Percentiles rank a stretch among this genome's conserved stretches.
These are phyloP conservation scores for Picus viridis DNA, from an alignment of 2,797 vertebrate genomes.

Conservation along the genomic window DNA sequence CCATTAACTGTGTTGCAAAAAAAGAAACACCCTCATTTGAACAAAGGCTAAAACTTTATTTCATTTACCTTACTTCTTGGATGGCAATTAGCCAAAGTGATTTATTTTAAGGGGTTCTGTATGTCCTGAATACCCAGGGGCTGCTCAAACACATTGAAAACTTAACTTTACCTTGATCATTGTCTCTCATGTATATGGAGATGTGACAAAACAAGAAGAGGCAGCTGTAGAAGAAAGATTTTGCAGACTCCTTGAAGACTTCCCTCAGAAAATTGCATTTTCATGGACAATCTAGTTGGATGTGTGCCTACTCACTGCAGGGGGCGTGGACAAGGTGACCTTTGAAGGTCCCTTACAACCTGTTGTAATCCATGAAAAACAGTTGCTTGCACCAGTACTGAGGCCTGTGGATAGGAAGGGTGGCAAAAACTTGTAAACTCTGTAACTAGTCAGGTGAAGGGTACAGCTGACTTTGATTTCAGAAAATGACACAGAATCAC, in stretches of 20 bases:
- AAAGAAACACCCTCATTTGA: fast-evolving
- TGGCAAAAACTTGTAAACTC: background rate
- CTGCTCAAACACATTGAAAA: background rate
- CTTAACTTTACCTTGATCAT: background rate
- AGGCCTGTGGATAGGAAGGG: background rate
- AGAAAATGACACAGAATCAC: background rate
- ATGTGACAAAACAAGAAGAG: background rate
- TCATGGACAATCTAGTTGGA: background rate
- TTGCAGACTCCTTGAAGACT: background rate
- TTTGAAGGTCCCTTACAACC: too few species aligned
- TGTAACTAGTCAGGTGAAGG: background rate
- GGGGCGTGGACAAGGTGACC: too few species aligned
- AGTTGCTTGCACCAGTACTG: background rate
- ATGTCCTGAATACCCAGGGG: background rate
- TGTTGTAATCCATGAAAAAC: too few species aligned
- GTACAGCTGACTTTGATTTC: background rate
- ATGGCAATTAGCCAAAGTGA: background rate
- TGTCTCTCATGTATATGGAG: background rate
- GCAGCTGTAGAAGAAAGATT: background rate
- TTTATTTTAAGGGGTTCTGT: background rate
- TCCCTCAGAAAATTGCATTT: background rate
- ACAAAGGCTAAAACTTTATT: background rate
- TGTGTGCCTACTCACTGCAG: too few species aligned
- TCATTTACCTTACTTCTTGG: background rate
- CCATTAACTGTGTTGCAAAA: background rate